These are phyloP conservation scores for Copidosoma floridanum DNA, from an alignment of 1,140 invertebrate genomes.

Conservation along the genomic window DNA sequence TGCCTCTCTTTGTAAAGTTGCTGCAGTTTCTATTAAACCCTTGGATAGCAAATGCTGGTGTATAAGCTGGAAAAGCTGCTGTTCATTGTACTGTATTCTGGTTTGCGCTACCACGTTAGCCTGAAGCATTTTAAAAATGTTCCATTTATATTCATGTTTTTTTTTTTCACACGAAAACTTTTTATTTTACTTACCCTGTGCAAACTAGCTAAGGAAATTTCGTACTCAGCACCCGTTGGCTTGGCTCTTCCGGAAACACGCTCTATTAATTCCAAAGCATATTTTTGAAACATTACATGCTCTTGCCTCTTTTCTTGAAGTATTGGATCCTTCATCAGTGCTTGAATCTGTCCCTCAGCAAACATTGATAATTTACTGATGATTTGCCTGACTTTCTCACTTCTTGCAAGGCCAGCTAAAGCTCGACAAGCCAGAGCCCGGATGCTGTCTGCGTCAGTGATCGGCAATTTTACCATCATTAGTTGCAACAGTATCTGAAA, in stretches of 20 bases:
- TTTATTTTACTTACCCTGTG: conserved; percentile 66
- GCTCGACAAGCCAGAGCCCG: conserved; percentile 88
- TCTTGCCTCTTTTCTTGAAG: conserved; percentile 93
- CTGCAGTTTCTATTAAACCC: conserved; percentile 73
- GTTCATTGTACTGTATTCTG: conserved; percentile 89
- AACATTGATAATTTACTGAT: conserved; percentile 94
- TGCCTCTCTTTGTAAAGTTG: conserved; percentile 74
- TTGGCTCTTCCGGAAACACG: conserved; percentile 89
- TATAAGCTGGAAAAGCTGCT: conserved; percentile 89
- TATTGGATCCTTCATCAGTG: conserved; percentile 92
- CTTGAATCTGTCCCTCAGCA: conserved; percentile 88
- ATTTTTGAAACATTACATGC: conserved; percentile 94
- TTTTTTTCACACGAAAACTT: too few species aligned
- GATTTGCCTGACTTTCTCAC: conserved; percentile 90
- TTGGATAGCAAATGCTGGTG: conserved; percentile 81
- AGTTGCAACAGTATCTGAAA: conserved; percentile 69
- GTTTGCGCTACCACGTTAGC: conserved; percentile 95
- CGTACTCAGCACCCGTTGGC: conserved; percentile 73
- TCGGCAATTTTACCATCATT: conserved; percentile 89
- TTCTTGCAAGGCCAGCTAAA: conserved; percentile 86
- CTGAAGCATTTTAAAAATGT: conserved; percentile 55
- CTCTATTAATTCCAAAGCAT: conserved; percentile 88
- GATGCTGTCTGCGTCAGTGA: conserved; percentile 94
- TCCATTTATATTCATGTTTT: too few species aligned
- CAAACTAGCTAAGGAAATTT: conserved; percentile 81